These are phyloP conservation scores for Benitochromis conjunctus DNA, from an alignment of 2,113 vertebrate genomes.

Conservation along the genomic window DNA sequence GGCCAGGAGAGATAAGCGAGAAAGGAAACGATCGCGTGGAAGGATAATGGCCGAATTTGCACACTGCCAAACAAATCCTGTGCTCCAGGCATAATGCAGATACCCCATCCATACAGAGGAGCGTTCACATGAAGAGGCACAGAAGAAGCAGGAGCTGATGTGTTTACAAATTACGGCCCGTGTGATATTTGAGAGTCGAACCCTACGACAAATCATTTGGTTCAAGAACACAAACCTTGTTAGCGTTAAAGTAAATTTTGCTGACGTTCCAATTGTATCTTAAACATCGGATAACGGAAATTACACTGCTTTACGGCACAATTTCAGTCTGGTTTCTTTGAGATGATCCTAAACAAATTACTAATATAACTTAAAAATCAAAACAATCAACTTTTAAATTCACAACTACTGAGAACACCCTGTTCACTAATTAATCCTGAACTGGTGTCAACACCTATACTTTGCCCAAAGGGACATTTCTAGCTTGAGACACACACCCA, in stretches of 20 bases:
- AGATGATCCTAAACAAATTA: neutral
- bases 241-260: neutral
- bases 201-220: constrained; percentile 4
- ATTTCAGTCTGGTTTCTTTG: neutral
- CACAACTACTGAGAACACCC: neutral
- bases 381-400: neutral
- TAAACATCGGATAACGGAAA: neutral
- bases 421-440: neutral
- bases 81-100: constrained; percentile 63
- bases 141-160: constrained; percentile 11
- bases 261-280: neutral
- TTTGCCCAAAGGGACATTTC: neutral
- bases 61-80: constrained; percentile 63
- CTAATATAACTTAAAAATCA: neutral
- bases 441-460: neutral
- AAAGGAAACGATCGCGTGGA: constrained; percentile 56
- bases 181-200: constrained; percentile 16
- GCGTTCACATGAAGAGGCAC: constrained; percentile 48
- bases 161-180: constrained; percentile 35
- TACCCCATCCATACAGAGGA: constrained; percentile 44
- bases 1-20: constrained; percentile 67
- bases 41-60: constrained; percentile 69
- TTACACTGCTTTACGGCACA: neutral
- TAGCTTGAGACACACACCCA: neutral
- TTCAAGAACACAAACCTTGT: constrained; percentile 1